Evolutionary conservation across 2,797 vertebrate species (phyloP).

Genomic region (Dipus sagitta): DNA sequence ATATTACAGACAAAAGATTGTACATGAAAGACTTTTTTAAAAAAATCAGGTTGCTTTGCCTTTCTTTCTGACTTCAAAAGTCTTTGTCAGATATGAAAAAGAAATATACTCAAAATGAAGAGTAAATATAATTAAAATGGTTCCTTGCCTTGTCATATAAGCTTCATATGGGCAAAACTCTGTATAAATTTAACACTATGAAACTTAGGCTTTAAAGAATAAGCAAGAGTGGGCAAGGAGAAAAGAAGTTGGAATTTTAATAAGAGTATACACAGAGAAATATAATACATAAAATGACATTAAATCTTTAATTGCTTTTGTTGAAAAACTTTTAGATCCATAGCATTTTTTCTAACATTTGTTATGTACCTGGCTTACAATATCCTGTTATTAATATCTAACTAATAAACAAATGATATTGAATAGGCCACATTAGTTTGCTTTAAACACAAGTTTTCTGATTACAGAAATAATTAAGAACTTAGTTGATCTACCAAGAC

Average conservation of each 20-base stretch:
- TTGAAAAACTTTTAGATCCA: constrained; percentile 54
- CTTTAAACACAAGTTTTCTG: constrained; percentile 8
- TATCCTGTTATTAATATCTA: constrained; percentile 53
- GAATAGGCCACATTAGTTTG: background rate
- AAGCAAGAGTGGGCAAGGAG: constrained; percentile 65
- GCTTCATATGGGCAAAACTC: constrained; percentile 75
- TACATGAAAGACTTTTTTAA: constrained; percentile 72
- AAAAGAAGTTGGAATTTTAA: constrained; percentile 68
- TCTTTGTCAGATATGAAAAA: constrained; percentile 82
- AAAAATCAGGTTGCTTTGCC: constrained; percentile 72
- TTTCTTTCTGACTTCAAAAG: constrained; percentile 81
- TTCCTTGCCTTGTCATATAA: constrained; percentile 78
- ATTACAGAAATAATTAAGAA: constrained; percentile 59
- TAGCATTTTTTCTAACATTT: constrained; percentile 9
- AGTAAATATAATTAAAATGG: constrained; percentile 82
- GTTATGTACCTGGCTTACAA: background rate
- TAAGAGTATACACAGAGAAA: constrained; percentile 54
- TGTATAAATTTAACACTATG: constrained; percentile 69
- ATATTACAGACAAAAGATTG: constrained; percentile 81
- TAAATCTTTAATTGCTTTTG: constrained; percentile 69
- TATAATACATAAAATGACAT: constrained; percentile 63
- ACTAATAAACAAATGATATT: constrained; percentile 17
- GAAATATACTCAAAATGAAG: constrained; percentile 80
- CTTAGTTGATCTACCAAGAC: constrained; percentile 23
- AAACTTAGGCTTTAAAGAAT: constrained; percentile 71